These are phyloP conservation scores for Blastobasis lacticolella DNA, from an alignment of 2,888 invertebrate genomes.

Conservation along the genomic window DNA sequence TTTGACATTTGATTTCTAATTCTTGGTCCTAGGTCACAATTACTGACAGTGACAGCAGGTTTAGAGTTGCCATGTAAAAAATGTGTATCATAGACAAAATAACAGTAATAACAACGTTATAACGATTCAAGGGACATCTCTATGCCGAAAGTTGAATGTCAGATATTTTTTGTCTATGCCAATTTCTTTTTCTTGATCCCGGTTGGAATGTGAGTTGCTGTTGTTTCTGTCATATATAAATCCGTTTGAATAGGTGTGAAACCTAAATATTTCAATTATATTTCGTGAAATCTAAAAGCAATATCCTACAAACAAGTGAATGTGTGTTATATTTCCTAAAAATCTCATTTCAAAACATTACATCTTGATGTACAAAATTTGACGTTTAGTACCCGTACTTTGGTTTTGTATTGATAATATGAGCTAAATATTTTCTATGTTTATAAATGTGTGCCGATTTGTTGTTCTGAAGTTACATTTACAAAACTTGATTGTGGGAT, in stretches of 20 bases:
- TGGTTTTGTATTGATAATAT: no score
- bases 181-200: slow-evolving; percentile 67
- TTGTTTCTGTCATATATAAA: slow-evolving; percentile 50
- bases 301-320: slow-evolving; percentile 38
- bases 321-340: slow-evolving; percentile 43
- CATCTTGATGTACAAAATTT: slow-evolving; percentile 30
- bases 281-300: slow-evolving; percentile 26
- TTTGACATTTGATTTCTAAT: neutral
- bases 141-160: slow-evolving; percentile 19
- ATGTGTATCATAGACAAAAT: slow-evolving; percentile 10
- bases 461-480: neutral
- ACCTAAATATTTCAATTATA: slow-evolving; percentile 23
- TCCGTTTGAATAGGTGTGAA: slow-evolving; percentile 44
- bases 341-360: slow-evolving; percentile 15
- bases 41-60: neutral
- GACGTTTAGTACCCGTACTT: slow-evolving; percentile 29
- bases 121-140: slow-evolving; percentile 17
- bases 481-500: slow-evolving; percentile 34
- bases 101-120: slow-evolving; percentile 3
- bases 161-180: slow-evolving; percentile 28
- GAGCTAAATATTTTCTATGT: no score
- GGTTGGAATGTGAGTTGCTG: slow-evolving; percentile 67
- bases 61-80: no score
- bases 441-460: no score
- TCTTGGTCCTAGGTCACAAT: neutral